Evolutionary conservation across 2,797 vertebrate genomes (phyloP), one percentile per base, ranked within the genome.

Genomic region (Notolepis coatsorum): DNA sequence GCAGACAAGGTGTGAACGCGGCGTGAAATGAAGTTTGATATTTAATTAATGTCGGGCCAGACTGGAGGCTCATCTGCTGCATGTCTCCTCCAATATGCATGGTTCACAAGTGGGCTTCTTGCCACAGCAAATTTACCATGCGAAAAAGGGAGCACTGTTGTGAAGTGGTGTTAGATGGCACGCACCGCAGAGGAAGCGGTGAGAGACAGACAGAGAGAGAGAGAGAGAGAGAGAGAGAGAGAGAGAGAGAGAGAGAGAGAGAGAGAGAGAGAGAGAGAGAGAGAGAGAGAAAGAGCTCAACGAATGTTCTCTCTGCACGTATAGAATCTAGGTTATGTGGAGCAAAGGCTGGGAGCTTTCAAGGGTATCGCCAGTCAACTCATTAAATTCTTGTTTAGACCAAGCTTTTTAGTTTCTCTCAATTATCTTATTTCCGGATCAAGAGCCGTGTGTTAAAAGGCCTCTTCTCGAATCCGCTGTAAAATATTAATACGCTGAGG

Each of bases 21-120:
- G 71, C 85, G 84, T 85, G 83, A 89, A 89, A 84, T 87, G 83
- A 88, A 80, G 76, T 80, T 73, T 90, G 85, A 89, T 91, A 85
- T 89, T 89, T 90, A 89, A 91, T 92, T 90, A 90, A 89, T 86
- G 82, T 65, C 66, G 73, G 79, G 72, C 85, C 75, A 79, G 81
- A 87, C 85, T 84, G 74, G 65, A 85, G 76, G 74, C 87, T 90
- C 84, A 84, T 91, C 90, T 89, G 81, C 78, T 73, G 77, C 73
- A 68, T 71, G 84, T 86, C 88, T 90, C 86, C 86, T 92, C 77
- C 82, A 88, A 86, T 89, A 91, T 90, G 81, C 64, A 91, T 88
- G 87, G 81, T 82, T 80, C 84, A 87, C 81, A 87, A 86, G 85
- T 57, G 17, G 80, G 72, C 65, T 73, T 66, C 77, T 84, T 64